A percentile compares a stretch with the other conserved stretches of the same genome.
Conservation (phyloP, 2,113 vertebrate species). For the Gulo gulo region DNA sequence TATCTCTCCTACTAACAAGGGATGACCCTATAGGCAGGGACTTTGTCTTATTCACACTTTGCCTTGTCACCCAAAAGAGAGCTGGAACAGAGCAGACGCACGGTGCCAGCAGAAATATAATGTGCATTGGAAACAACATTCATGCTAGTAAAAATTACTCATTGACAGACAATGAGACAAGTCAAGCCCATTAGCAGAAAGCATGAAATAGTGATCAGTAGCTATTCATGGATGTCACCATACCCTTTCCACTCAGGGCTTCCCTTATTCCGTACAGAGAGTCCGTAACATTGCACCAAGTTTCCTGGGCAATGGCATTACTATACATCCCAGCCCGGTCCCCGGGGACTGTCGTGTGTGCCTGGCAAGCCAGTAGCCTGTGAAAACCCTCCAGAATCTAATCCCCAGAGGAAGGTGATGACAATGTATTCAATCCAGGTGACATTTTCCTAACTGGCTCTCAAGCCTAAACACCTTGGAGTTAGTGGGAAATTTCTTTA, state of each 20-base stretch:
- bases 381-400: neutral
- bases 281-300: neutral
- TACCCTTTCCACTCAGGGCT: neutral
- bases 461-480: neutral
- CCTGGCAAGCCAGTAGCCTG: neutral
- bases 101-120: neutral
- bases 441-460: neutral
- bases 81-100: neutral
- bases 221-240: neutral
- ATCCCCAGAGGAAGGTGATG: neutral
- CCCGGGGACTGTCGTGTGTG: neutral
- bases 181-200: neutral
- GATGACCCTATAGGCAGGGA: neutral
- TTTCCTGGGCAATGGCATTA: neutral
- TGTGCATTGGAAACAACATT: neutral
- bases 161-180: neutral
- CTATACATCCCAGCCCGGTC: neutral
- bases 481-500: neutral
- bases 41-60: neutral
- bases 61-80: neutral
- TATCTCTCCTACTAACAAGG: neutral
- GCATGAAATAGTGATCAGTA: neutral
- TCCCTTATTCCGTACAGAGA: neutral
- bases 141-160: neutral
- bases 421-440: neutral